Base-by-base conservation (phyloP, 1,140 invertebrate genomes). In the Euwallacea fornicatus region DNA sequence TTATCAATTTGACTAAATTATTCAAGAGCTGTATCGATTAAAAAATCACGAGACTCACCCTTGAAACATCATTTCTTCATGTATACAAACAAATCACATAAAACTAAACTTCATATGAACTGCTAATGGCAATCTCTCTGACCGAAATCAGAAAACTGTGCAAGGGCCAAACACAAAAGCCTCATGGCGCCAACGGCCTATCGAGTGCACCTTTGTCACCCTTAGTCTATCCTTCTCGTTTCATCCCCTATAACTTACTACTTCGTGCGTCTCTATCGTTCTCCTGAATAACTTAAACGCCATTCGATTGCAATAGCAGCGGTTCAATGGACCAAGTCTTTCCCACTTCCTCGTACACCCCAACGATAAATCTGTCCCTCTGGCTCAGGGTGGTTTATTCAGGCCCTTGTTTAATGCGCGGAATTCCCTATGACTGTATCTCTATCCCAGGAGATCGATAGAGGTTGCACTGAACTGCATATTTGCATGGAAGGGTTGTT, bases 141-240 rank as follows among this genome's bases (percentile, higher is more conserved):
- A 16, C 16, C 11, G 16, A 56, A 56, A 15, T 9, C 21, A 56
- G 8, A 61, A 61, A 61, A 61, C 33, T 42, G 58, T 50, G 9
- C 9, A 50, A 50, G 46, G 46, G 41, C 33, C 15, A 61, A 42
- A 61, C 10, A 61, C 46, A 42, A 61, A 61, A 56, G 54, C 11
- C 7, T 8, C 16, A 21, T 21, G 54, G 54, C 54, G 54, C 54
- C 54, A 56, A 56, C 54, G 54, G 54, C 54, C 54, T 10, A 13
- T 56, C 3, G 54, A 56, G 54, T 56, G 15, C 54, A 56, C 16
- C 8, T 50, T 21, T 56, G 9, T 56, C 11, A 56, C 54, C 54
- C 54, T 50, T 50, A 13, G 2, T 56, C 11, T 21, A 56, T 56
- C 54, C 16, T 10, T 56, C 54, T 56, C 15, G 8, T 11, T 56